Evolutionary conservation across 2,113 vertebrate genomes (phyloP), one percentile per base, ranked within the genome.

Genomic region (Meles meles): DNA sequence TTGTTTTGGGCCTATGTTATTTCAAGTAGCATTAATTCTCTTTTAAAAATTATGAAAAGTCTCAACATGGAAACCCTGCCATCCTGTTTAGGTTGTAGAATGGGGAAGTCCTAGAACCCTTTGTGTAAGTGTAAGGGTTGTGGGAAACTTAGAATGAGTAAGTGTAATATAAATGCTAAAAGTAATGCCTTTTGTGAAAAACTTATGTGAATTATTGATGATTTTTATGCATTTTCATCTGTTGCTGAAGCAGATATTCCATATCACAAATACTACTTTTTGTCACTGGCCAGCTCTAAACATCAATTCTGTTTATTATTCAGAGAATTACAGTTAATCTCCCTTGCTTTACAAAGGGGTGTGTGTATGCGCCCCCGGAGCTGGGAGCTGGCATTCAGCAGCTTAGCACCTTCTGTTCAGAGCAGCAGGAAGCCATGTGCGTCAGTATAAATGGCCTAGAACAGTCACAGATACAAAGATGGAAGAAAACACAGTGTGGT

Each of bases 171-270:
- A 47, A 59, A 79, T 93, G 71, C 71, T 80, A 55, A 52, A 80
- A 42, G 65, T 49, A 67, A 23, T 77, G n/a, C 25, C 63, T 49
- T 94, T 74, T 80, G 29, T 88, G 89, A 90, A 61, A 79, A 65
- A 76, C 31, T 93, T 88, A 42, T 7, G 11, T 79, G 52, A 92
- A 71, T 77, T 82, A 44, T 77, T 69, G 82, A 57, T 21, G 49
- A 6, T 55, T 90, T 90, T 72, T 42, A 59, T 63, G 59, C 39
- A 83, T 88, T 96, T 90, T 83, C 59, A 65, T 86, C 52, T 94
- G 12, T 91, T 96, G 34, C 71, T 74, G 90, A 63, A 79, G 37
- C 61, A 87, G 42, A 91, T 91, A 80, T 90, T 95, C n/a, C 63
- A 29, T 92, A 23, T 72, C 20, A 27, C 71, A 82, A 97, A 42